These are phyloP conservation scores for Cyprinodon diabolis DNA, from an alignment of 2,797 vertebrate genomes.

Conservation along the genomic window DNA sequence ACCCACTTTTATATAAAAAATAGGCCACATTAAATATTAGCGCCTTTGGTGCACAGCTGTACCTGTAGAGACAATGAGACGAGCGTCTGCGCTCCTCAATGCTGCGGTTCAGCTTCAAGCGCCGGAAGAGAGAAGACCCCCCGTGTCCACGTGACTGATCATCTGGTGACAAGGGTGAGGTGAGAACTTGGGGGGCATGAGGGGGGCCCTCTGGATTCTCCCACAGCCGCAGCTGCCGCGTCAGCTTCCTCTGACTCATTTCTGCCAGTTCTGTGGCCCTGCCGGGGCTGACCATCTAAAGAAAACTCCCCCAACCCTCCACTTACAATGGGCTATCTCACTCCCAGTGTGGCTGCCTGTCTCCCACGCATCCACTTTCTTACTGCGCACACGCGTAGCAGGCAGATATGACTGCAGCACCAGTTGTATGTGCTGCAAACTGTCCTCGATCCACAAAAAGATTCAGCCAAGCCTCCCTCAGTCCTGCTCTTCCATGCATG, in stretches of 20 bases:
- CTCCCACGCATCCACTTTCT: constrained; percentile 61
- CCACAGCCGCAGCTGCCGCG: constrained; percentile 70
- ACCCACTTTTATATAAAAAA: background rate
- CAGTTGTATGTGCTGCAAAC: constrained; percentile 34
- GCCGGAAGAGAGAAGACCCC: constrained; percentile 66
- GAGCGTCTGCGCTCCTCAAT: constrained; percentile 69
- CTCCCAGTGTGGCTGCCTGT: constrained; percentile 39
- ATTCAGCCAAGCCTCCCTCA: constrained; percentile 49
- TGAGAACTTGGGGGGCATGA: constrained; percentile 38
- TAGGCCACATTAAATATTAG: background rate
- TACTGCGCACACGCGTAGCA: constrained; percentile 40
- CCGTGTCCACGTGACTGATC: constrained; percentile 52
- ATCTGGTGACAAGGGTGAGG: constrained; percentile 66
- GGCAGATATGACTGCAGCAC: constrained; percentile 34
- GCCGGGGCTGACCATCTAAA: constrained; percentile 37
- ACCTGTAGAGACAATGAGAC: constrained; percentile 63
- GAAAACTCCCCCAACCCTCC: constrained; percentile 54
- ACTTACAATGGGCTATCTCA: constrained; percentile 54
- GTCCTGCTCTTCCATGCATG: constrained; percentile 29
- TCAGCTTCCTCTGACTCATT: constrained; percentile 79
- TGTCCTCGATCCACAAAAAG: constrained; percentile 41
- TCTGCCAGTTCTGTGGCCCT: constrained; percentile 42
- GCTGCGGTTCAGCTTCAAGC: constrained; percentile 75
- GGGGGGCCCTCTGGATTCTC: constrained; percentile 63
- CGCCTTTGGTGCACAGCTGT: constrained; percentile 29